Conservation (phyloP, 2,797 vertebrate species). For the Brachyalestes nurse region DNA sequence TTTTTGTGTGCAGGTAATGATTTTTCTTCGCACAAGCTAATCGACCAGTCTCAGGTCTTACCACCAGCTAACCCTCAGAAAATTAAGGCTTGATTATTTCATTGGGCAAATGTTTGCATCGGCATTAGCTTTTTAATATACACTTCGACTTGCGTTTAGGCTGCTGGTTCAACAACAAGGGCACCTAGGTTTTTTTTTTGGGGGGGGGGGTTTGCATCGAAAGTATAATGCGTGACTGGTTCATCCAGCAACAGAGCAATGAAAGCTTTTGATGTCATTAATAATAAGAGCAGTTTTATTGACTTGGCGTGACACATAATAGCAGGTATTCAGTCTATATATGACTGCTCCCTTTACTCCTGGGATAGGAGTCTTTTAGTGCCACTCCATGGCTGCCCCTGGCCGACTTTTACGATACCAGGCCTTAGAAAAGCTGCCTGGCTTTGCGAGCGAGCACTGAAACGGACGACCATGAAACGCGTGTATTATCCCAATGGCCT, state of each 20-base stretch:
- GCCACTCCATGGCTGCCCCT: slow-evolving; percentile 19
- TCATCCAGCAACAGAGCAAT: slow-evolving; percentile 10
- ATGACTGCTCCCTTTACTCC: slow-evolving; percentile 16
- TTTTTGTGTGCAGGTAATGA: slow-evolving; percentile 36
- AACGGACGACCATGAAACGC: slow-evolving; percentile 56
- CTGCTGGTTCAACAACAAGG: not conserved
- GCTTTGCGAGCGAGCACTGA: slow-evolving; percentile 55
- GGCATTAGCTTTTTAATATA: slow-evolving; percentile 26
- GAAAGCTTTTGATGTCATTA: slow-evolving; percentile 3
- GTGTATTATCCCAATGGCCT: slow-evolving; percentile 61
- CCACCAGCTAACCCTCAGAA: slow-evolving; percentile 22
- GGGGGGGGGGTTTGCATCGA: too few relatives aligned
- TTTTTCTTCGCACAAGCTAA: slow-evolving; percentile 25
- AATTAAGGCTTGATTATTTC: slow-evolving; percentile 41
- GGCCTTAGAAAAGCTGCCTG: slow-evolving; percentile 39
- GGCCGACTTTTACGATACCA: slow-evolving; percentile 38
- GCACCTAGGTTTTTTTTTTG: not conserved
- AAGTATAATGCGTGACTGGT: not conserved
- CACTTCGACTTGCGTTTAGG: slow-evolving; percentile 22
- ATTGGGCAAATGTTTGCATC: slow-evolving; percentile 13
- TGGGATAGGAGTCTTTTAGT: slow-evolving; percentile 16
- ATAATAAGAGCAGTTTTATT: slow-evolving; percentile 12
- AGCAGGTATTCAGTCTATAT: slow-evolving; percentile 15
- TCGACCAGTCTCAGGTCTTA: slow-evolving; percentile 29
- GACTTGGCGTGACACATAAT: slow-evolving; percentile 9